Percentiles rank a stretch among this genome's conserved stretches.
phyloP scores from a whole-genome alignment of 1,140 invertebrate species.

The Panagrolaimus sp. region DNA sequence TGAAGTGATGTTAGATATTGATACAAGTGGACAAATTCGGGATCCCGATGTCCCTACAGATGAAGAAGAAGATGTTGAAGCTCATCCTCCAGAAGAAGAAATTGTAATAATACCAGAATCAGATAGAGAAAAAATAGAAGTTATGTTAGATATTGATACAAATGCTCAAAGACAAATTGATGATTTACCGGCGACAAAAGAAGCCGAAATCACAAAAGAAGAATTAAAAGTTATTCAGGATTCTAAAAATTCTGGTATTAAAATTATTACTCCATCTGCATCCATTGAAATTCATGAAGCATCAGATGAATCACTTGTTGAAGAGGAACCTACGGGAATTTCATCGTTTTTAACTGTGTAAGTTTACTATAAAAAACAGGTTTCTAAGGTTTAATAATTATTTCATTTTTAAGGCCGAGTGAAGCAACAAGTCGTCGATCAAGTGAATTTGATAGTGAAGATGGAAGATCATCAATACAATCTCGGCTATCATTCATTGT shows the following conservation, averaged over 20 bases:
- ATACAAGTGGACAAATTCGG: background rate
- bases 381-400: no score
- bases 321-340: background rate
- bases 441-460: background rate
- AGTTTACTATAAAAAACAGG: no score
- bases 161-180: background rate
- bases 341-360: conserved; percentile 2
- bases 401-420: background rate
- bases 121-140: background rate
- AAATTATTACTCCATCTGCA: background rate
- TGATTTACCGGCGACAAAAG: background rate
- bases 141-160: background rate
- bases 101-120: background rate
- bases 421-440: background rate
- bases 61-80: background rate
- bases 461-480: background rate
- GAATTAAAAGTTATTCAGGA: background rate
- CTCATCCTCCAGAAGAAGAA: background rate
- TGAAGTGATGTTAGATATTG: background rate
- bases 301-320: background rate
- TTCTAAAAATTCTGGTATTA: no score
- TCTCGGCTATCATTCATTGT: conserved; percentile 45
- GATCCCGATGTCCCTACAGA: background rate
- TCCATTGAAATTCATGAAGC: conserved; percentile 6
- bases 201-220: background rate